phyloP scores from a whole-genome alignment of 2,888 invertebrate genomes.

The Heliconius hortense region DNA sequence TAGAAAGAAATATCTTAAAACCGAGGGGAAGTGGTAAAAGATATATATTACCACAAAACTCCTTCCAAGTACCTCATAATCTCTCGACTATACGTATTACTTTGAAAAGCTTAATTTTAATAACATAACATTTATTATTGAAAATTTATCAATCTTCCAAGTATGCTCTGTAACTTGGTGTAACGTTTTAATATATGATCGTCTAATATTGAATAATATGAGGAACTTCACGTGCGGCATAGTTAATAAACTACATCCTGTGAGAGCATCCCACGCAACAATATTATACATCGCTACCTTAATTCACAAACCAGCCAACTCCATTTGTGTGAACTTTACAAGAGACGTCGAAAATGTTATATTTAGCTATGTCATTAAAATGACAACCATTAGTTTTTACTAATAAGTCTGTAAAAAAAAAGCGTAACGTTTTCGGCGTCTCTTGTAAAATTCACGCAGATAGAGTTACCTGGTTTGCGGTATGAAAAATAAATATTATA shows the following conservation, averaged over 20 bases:
- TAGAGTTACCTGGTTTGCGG: too few relatives aligned
- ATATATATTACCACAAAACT: background rate
- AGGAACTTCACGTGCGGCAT: conserved; percentile 23
- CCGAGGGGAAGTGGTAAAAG: background rate
- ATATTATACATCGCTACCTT: background rate
- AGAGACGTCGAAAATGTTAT: too few relatives aligned
- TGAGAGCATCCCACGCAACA: background rate
- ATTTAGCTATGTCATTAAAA: too few relatives aligned
- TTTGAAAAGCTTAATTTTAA: background rate
- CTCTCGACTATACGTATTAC: background rate
- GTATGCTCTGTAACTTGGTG: background rate
- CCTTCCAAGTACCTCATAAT: background rate
- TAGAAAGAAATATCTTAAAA: background rate
- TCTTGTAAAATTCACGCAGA: too few relatives aligned
- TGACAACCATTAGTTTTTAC: too few relatives aligned
- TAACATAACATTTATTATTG: conserved; percentile 7
- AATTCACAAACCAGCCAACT: background rate
- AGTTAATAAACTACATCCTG: conserved; percentile 23
- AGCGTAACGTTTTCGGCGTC: too few relatives aligned
- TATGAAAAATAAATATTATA: background rate
- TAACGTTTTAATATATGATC: background rate
- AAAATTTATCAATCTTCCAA: background rate
- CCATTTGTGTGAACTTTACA: too few relatives aligned
- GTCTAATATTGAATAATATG: conserved; percentile 32
- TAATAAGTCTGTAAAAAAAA: too few relatives aligned